A percentile compares a stretch with the other conserved stretches of the same genome.
phyloP scores from a whole-genome alignment of 2,888 invertebrate species.

The Ypsolopha scabrella region DNA sequence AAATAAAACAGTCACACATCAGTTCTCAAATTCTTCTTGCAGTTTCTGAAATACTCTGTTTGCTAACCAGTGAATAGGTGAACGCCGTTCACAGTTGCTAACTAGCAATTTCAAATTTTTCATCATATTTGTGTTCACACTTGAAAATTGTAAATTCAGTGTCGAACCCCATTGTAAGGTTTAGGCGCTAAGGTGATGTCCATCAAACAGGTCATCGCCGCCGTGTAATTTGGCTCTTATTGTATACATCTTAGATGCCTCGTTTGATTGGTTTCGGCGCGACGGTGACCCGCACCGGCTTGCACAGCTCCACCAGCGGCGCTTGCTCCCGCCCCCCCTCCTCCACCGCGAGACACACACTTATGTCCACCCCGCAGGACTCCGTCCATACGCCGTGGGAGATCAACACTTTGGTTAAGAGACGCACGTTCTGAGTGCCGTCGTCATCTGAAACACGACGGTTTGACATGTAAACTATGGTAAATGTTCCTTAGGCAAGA shows the following conservation, averaged over 20 bases:
- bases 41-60: too few species aligned
- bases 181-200: too few species aligned
- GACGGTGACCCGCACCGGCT: constrained; percentile 87
- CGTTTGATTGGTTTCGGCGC: constrained; percentile 91
- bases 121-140: too few species aligned
- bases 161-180: too few species aligned
- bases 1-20: too few species aligned
- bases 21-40: too few species aligned
- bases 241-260: constrained; percentile 60
- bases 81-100: too few species aligned
- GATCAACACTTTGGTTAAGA: constrained; percentile 88
- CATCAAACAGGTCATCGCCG: neutral
- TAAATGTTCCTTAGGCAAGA: too few species aligned
- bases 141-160: too few species aligned
- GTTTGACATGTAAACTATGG: constrained; percentile 27
- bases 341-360: constrained; percentile 82
- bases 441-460: constrained; percentile 45
- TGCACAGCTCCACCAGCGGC: constrained; percentile 80
- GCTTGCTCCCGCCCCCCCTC: constrained; percentile 54
- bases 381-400: constrained; percentile 96
- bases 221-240: neutral
- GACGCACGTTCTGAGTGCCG: constrained; percentile 72
- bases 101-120: too few species aligned
- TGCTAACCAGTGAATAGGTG: too few species aligned
- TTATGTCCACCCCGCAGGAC: constrained; percentile 89